Evolutionary conservation across 2,113 vertebrate genomes (phyloP).

Genomic region (Tragelaphus imberbis): DNA sequence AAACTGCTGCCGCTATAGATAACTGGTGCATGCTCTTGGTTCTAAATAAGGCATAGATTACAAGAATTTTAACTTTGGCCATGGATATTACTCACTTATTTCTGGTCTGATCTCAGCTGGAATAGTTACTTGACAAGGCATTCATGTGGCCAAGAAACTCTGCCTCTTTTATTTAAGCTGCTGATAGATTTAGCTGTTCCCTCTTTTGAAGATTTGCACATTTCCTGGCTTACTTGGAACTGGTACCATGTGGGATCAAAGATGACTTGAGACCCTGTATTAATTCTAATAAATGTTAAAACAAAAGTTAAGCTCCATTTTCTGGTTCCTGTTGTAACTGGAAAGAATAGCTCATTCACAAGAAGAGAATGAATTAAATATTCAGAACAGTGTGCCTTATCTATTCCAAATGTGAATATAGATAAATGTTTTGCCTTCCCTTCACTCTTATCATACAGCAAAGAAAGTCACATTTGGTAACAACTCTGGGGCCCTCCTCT

Average conservation of each 20-base stretch:
- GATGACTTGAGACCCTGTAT: constrained; percentile 34
- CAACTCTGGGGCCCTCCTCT: background rate
- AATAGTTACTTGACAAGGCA: constrained; percentile 14
- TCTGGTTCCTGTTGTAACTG: constrained; percentile 50
- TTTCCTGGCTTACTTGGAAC: constrained; percentile 59
- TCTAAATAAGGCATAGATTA: constrained; percentile 10
- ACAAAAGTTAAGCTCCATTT: constrained; percentile 44
- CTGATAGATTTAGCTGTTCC: constrained; percentile 34
- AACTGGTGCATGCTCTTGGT: background rate
- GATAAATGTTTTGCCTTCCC: constrained; percentile 6
- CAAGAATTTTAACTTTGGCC: constrained; percentile 40
- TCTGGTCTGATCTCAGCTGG: constrained; percentile 36
- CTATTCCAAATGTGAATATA: constrained; percentile 43
- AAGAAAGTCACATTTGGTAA: background rate
- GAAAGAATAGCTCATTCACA: constrained; percentile 46
- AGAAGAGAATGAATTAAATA: constrained; percentile 49
- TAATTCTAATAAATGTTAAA: constrained; percentile 59
- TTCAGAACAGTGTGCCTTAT: constrained; percentile 24
- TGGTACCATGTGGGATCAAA: constrained; percentile 60
- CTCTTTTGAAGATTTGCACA: constrained; percentile 49
- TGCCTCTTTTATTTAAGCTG: constrained; percentile 26
- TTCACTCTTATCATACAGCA: background rate
- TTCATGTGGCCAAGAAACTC: background rate
- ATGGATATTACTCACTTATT: constrained; percentile 12
- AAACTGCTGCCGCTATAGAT: background rate